Evolutionary conservation across 1,140 invertebrate species (phyloP).

Genomic region (Drosophila navojoa): DNA sequence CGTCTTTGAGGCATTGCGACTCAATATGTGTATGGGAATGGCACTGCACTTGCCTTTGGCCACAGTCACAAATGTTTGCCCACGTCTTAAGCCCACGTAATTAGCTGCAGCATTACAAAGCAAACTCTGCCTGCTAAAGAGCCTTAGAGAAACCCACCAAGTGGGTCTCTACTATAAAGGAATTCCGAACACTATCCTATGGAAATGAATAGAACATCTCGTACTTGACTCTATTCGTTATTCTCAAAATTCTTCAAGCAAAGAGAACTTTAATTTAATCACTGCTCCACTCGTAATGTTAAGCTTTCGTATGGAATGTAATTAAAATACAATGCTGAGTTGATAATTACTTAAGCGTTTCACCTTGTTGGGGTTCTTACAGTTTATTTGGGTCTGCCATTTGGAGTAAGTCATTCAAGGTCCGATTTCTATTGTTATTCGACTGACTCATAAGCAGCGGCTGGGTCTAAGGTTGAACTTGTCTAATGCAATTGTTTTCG

Average conservation of each 20-base stretch:
- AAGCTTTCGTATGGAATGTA: background rate
- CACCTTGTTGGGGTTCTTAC: background rate
- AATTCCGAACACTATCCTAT: background rate
- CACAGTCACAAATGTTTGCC: conserved; percentile 36
- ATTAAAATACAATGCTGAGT: conserved; percentile 7
- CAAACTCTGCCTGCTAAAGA: background rate
- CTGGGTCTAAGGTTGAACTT: conserved; percentile 34
- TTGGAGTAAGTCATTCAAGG: conserved; percentile 14
- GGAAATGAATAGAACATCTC: too few relatives aligned
- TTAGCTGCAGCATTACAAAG: conserved; percentile 32
- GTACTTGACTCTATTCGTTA: too few relatives aligned
- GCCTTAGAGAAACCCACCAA: background rate
- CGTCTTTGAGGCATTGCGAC: conserved; percentile 26
- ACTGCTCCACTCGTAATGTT: background rate
- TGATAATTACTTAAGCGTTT: conserved; percentile 10
- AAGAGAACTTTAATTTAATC: background rate
- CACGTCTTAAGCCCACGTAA: conserved; percentile 30
- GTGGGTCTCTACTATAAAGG: background rate
- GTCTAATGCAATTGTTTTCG: conserved; percentile 44
- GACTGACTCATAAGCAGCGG: conserved; percentile 6
- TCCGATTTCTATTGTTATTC: conserved; percentile 34
- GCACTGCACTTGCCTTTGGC: conserved; percentile 16
- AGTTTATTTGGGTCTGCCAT: conserved; percentile 19
- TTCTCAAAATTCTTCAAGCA: background rate
- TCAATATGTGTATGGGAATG: background rate